Evolutionary conservation across 2,113 vertebrate species (phyloP).

Genomic region (Chlorodrepanis virens): DNA sequence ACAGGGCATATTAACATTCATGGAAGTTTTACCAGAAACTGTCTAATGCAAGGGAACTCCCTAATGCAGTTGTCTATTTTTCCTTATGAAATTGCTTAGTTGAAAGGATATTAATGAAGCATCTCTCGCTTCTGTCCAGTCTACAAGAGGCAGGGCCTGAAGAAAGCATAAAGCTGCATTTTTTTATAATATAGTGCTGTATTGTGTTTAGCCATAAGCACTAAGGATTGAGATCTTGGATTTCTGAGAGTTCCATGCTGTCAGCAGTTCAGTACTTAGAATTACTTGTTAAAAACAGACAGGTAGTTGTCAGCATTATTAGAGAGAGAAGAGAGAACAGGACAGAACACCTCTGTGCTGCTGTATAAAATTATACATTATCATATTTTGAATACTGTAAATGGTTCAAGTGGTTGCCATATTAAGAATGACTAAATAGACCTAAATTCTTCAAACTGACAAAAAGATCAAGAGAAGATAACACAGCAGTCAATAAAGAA

Average conservation of each 20-base stretch:
- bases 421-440: background rate
- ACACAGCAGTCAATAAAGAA: background rate
- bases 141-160: background rate
- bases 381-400: background rate
- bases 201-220: background rate
- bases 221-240: background rate
- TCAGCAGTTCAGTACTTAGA: background rate
- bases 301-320: background rate
- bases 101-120: background rate
- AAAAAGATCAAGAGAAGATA: background rate
- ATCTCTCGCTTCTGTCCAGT: background rate
- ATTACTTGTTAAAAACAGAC: background rate
- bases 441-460: background rate
- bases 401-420: background rate
- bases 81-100: background rate
- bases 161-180: background rate
- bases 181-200: background rate
- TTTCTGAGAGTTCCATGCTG: background rate
- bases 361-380: background rate
- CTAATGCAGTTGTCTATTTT: background rate
- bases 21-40: background rate
- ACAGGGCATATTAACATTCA: background rate
- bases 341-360: background rate
- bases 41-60: background rate
- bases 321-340: background rate